phyloP scores from a whole-genome alignment of 2,888 invertebrate species.

The Apotomis capreana region DNA sequence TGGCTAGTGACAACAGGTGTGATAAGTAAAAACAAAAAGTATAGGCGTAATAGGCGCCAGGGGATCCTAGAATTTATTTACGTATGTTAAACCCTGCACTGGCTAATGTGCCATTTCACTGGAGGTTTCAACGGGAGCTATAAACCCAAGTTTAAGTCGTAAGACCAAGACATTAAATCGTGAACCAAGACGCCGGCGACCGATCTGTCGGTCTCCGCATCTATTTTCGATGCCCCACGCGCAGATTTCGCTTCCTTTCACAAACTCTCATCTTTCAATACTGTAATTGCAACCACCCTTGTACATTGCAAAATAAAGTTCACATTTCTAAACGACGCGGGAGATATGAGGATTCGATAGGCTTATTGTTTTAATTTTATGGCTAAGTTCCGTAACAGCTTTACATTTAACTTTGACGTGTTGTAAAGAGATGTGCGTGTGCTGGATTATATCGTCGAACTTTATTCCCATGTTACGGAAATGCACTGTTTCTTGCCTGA shows the following conservation, averaged over 20 bases:
- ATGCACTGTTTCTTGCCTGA: neutral
- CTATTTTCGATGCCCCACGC: conserved; percentile 65
- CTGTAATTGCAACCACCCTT: conserved; percentile 5
- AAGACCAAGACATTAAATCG: neutral
- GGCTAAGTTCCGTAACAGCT: conserved; percentile 31
- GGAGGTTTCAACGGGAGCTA: neutral
- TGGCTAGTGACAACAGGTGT: too few species aligned
- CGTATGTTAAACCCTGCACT: neutral
- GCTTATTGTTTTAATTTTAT: conserved; percentile 33
- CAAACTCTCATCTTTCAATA: conserved; percentile 16
- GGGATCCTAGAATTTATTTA: neutral
- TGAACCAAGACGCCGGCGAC: conserved; percentile 10
- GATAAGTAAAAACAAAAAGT: too few species aligned
- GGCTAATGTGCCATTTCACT: neutral
- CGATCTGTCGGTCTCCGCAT: conserved; percentile 46
- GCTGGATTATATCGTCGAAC: neutral
- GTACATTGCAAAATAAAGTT: neutral
- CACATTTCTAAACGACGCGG: neutral
- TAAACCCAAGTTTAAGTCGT: neutral
- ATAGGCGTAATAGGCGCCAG: neutral
- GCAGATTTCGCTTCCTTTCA: conserved; percentile 47
- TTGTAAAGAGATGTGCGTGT: neutral
- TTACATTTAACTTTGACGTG: conserved; percentile 21
- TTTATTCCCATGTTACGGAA: neutral
- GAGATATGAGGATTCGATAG: conserved; percentile 24